Evolutionary conservation across 1,140 invertebrate species (phyloP), one percentile per base, ranked within the genome.

Genomic region (Cyclina sinensis): DNA sequence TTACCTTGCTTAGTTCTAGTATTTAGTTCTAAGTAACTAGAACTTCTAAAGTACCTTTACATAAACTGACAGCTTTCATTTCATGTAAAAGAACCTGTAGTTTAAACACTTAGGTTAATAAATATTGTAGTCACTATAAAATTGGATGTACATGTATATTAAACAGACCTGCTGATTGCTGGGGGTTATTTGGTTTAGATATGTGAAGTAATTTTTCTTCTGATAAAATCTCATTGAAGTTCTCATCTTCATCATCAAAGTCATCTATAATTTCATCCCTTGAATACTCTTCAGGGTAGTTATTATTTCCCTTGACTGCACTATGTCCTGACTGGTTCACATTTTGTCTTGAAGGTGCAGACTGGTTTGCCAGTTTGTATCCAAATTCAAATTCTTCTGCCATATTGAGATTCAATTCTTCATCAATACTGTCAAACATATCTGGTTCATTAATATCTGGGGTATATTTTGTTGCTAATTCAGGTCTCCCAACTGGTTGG

Each of bases 181-280:
- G 51, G 27, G 65, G 54, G 37, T 43, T 84, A 21, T 73, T 84
- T 18, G 68, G 68, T 37, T 32, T 54, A 27, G 82, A 54, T 57
- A 86, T 82, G 24, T 35, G 68, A 37, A 79, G 89, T 27, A 86
- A 39, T 46, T 73, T 21, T 0, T 80, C 76, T 21, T 88, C 39
- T 51, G 86, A 81, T 0, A 88, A 11, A 24, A 88, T 82, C 16
- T 89, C 85, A 80, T 80, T 83, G 37, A 89, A 88, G 18, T 92
- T 88, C 7, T 91, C 91, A 74, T 90, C 88, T 80, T 89, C 87
- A 81, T 87, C 79, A 73, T 86, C 83, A 74, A 89, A 89, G 57
- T 81, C 65, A 21, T 74, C 84, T 86, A 91, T 90, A 21, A 90
- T 32, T 54, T 92, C 91, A 74, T 90, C 88, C 21, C 65, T 43